Evolutionary conservation across 2,888 invertebrate species (phyloP), one percentile per base, ranked within the genome.

Genomic region (Sepiola atlantica): DNA sequence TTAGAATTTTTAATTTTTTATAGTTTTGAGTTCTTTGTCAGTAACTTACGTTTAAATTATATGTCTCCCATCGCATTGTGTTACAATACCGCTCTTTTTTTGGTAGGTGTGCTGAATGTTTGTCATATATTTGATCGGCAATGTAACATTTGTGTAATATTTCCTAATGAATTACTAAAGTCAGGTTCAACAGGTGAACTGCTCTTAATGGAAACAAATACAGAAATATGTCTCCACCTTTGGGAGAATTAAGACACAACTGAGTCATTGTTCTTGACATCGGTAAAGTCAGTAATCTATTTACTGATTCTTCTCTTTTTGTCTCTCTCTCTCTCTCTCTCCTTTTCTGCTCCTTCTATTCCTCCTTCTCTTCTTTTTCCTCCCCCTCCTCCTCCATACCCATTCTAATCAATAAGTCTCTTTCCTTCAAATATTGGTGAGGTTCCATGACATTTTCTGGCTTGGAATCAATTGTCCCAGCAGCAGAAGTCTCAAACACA

Each of bases 371-470:
- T 55, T 21, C 21, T 16, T 55, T 21, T 55, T 21, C 21, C 55
- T 8, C 77, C 24, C 2, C 28, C 24, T 28, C 12, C 28, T 77
- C 77, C 12, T 77, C 32, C 18, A 45, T 12, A 16, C n/a, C 4
- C 77, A 32, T 77, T 77, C 77, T 32, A n/a, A 77, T n/a, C 16
- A n/a, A 21, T 32, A 77, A n/a, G 32, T 77, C n/a, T 77, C 77
- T 77, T 77, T 32, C 77, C 77, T 77, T 77, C n/a, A n/a, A 77
- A 32, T 77, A n/a, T 77, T 77, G 77, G 77, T 77, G 77, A 77
- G 77, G n/a, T 77, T 77, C 77, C 77, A 77, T 77, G n/a, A 77
- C 77, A 77, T 77, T 77, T 77, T 32, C 77, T 77, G 77, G 77
- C 77, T 77, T 77, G 4, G n/a, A 77, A 77, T 77, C 77, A 77